Base-by-base conservation (phyloP, 1,140 invertebrate species). In the Drosophila miranda region DNA sequence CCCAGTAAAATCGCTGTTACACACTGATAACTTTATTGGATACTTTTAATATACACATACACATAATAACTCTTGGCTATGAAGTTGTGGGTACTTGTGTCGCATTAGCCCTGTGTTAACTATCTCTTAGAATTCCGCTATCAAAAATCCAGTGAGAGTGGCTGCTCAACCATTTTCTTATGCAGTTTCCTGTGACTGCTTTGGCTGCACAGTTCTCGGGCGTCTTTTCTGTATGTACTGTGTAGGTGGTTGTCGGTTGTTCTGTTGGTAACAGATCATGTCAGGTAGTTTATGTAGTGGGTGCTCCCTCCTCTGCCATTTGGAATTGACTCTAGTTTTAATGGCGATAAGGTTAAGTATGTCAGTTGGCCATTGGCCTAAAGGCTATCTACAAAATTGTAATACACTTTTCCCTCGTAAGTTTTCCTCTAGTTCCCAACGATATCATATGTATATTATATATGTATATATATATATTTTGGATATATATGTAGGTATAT, bases 11-110 rank as follows among this genome's bases (percentile, higher is more conserved):
- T 28, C 46, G 44, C 75, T 63, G 19, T 45, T 81, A 45, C 70
- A 75, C 81, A 81, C 74, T 84, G 59, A 74, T 64, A 64, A 41
- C 30, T 83, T 84, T 83, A 86, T 82, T 82, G 50, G 78, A 71
- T 81, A 75, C 75, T 72, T 73, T 76, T 79, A 73, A 59, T 71
- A 75, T 62, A 78, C 59, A 75, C 45, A 78, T 67, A 70, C 57
- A 67, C 69, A 73, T 62, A 48, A 76, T 63, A 68, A 62, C 45
- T 58, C 51, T 54, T 74, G 67, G 60, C 62, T 63, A 61, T 76
- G 50, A 56, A 68, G 63, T 38, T 49, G 13, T 68, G 51, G 63
- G 62, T 69, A 56, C 63, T 45, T 13, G 28, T 53, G 23, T 26
- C 19, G 19, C 19, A 19, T 19, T 19, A 19, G 19, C 19, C 19